phyloP scores from a whole-genome alignment of 2,888 invertebrate genomes.

The Sphinx pinastri region DNA sequence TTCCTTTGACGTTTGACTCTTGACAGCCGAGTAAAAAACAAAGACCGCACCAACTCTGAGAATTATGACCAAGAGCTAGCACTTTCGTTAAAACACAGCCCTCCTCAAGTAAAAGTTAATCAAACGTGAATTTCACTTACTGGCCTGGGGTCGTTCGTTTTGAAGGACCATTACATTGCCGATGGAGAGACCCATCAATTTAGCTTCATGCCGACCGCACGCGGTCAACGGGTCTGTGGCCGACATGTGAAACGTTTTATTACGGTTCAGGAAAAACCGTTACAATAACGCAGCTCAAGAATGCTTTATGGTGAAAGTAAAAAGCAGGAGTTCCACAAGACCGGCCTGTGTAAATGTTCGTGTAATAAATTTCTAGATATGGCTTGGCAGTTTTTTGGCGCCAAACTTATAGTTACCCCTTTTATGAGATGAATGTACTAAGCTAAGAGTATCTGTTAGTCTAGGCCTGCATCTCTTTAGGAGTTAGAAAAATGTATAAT shows the following conservation, averaged over 20 bases:
- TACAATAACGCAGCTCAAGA: constrained; percentile 68
- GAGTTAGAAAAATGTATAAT: too few species aligned
- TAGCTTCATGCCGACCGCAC: constrained; percentile 78
- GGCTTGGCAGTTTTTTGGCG: background rate
- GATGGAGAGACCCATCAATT: constrained; percentile 82
- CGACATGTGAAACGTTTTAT: constrained; percentile 80
- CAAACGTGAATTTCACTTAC: constrained; percentile 81
- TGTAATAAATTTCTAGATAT: constrained; percentile 1
- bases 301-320: constrained; percentile 49
- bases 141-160: constrained; percentile 75
- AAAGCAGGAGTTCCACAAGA: constrained; percentile 34
- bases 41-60: background rate
- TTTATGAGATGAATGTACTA: background rate
- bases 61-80: constrained; percentile 33
- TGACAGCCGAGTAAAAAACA: constrained; percentile 5
- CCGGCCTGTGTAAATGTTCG: constrained; percentile 18
- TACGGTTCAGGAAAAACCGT: constrained; percentile 73
- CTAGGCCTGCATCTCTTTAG: too few species aligned
- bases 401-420: background rate
- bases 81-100: constrained; percentile 52
- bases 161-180: constrained; percentile 81
- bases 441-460: background rate
- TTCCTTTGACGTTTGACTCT: background rate
- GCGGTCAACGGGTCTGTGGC: constrained; percentile 66
- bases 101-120: constrained; percentile 74